Conservation (phyloP, 2,888 invertebrate species). For the Aspidiotus destructor region DNA sequence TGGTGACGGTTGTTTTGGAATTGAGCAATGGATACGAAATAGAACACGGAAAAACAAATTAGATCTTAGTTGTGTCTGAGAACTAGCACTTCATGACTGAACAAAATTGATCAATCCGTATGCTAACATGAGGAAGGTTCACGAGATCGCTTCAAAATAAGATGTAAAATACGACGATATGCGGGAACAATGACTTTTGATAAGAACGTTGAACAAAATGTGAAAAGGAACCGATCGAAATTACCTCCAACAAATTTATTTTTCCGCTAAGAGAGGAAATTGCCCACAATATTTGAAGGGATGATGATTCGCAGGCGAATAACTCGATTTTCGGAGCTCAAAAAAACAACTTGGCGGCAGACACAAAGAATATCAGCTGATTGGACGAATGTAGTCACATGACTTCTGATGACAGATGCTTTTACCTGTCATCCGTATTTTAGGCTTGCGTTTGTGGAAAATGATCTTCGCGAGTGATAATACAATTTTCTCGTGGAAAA, state of each 20-base stretch:
- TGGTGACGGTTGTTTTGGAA: not conserved
- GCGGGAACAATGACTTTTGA: too few species aligned
- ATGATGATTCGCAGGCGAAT: not conserved
- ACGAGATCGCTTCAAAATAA: not conserved
- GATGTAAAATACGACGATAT: not conserved
- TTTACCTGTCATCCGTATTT: conserved; percentile 21
- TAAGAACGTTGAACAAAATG: too few species aligned
- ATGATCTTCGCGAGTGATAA: too few species aligned
- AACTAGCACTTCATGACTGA: not conserved
- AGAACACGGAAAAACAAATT: not conserved
- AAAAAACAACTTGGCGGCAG: conserved; percentile 30
- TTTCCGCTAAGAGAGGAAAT: too few species aligned
- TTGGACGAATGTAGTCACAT: conserved; percentile 21
- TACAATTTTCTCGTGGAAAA: too few species aligned
- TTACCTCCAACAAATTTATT: too few species aligned
- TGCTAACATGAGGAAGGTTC: not conserved
- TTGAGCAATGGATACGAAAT: not conserved
- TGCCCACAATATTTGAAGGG: too few species aligned
- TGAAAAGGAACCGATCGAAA: too few species aligned
- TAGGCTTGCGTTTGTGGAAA: too few species aligned
- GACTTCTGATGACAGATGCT: conserved; percentile 25
- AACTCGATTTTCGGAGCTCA: conserved; percentile 16
- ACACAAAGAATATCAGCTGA: conserved; percentile 32
- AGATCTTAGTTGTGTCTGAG: not conserved
- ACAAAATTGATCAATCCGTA: too few species aligned